Conservation (phyloP, 2,797 vertebrate genomes). For the Siniperca obscura region DNA sequence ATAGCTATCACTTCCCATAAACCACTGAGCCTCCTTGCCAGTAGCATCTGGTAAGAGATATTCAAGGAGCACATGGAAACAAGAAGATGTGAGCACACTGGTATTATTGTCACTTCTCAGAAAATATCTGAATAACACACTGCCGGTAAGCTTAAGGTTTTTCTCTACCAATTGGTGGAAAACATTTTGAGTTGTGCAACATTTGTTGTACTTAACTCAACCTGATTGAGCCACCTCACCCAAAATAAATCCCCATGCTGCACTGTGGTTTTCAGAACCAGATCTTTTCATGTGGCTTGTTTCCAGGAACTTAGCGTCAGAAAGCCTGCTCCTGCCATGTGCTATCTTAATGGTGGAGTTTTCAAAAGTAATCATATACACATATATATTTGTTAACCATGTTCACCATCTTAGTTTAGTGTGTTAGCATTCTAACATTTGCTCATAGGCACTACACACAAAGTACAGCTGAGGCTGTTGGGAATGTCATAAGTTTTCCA, state of each 20-base stretch:
- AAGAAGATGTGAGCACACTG: neutral
- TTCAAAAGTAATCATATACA: too few relatives aligned
- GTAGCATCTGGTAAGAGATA: slow-evolving; percentile 14
- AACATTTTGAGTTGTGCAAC: neutral
- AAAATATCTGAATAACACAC: slow-evolving; percentile 1
- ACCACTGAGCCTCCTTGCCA: slow-evolving; percentile 14
- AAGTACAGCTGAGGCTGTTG: neutral
- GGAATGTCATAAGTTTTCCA: neutral
- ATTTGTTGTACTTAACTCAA: neutral
- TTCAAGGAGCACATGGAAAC: slow-evolving; percentile 16
- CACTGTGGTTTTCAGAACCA: neutral
- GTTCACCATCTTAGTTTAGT: neutral
- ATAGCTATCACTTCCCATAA: slow-evolving; percentile 48
- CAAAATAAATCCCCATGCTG: neutral
- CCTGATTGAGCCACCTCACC: neutral
- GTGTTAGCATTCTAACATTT: neutral
- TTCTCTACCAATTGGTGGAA: neutral
- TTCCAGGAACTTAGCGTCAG: neutral
- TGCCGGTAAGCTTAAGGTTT: neutral
- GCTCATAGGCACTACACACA: neutral
- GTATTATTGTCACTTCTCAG: neutral
- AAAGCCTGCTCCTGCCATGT: too few relatives aligned
- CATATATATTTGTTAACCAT: neutral
- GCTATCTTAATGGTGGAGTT: too few relatives aligned
- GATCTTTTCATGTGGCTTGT: slow-evolving; percentile 2